Conservation (phyloP, 2,113 vertebrate species). For the Delphinus delphis region DNA sequence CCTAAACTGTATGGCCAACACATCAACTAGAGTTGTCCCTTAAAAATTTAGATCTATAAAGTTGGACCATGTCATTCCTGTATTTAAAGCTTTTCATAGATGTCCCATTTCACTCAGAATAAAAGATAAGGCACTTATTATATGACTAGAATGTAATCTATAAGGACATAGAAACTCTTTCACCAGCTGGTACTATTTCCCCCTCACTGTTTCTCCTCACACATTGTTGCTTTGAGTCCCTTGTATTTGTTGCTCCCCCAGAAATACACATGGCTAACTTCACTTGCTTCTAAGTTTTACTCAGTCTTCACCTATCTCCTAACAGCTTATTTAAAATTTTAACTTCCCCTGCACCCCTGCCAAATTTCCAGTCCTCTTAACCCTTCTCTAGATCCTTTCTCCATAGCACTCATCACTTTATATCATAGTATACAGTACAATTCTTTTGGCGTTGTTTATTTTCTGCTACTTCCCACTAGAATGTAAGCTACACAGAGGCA, state of each 20-base stretch:
- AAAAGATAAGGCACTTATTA: not conserved
- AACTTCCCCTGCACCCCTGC: not conserved
- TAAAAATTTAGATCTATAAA: not conserved
- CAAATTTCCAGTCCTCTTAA: not conserved
- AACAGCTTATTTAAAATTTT: not conserved
- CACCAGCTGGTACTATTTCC: accelerated
- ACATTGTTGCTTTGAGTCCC: too few species aligned
- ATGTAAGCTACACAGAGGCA: not conserved
- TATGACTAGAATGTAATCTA: not conserved
- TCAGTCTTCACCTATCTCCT: not conserved
- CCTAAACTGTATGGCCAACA: not conserved
- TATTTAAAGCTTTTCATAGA: not conserved
- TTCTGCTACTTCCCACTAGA: not conserved
- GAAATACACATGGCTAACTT: not conserved
- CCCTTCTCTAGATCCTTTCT: not conserved
- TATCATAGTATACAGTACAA: not conserved
- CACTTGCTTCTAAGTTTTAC: not conserved
- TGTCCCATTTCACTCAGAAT: not conserved
- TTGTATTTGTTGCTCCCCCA: too few species aligned
- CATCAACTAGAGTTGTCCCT: not conserved
- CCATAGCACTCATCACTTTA: accelerated
- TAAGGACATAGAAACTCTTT: not conserved
- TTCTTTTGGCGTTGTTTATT: not conserved
- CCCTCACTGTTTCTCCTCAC: not conserved
- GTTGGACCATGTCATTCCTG: not conserved